Evolutionary conservation across 2,113 vertebrate species (phyloP), one percentile per base, ranked within the genome.

Genomic region (Camelus dromedarius): DNA sequence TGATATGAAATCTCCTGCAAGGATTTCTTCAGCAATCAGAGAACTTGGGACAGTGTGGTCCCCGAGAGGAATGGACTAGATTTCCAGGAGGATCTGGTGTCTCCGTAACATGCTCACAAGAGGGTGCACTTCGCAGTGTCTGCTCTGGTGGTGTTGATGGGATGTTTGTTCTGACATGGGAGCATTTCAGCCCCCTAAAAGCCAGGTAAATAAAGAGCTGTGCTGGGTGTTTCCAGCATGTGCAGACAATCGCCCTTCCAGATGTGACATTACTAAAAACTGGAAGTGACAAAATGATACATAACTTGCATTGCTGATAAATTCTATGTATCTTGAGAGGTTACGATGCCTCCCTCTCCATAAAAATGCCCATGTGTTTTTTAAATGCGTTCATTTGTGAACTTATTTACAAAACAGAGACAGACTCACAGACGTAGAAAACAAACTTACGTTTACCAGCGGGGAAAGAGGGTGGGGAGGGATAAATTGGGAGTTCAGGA

Each of bases 131-230:
- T 76, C 30, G 54, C 52, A 7, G 9, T 30, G 38, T 50, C 69
- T 64, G 50, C 42, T 69, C 42, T 6, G 6, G 28, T 3, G 1
- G 3, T 24, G 4, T 32, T 9, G 5, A 16, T 1, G 5, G 46
- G 18, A 42, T 19, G 4, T 28, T 50, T 50, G 50, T 10, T 50
- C 42, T 19, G 22, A 26, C 7, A 0, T 6, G 8, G 62, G 58
- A 82, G 5, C n/a, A 38, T 11, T 42, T 0, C 0, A 1, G 15
- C 2, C 35, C n/a, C 24, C 9, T 8, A 8, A 14, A 70, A 82
- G 22, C 5, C 84, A 93, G 82, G 8, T 18, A 24, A 58, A 28
- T 20, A 14, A 42, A 70, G 13, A 58, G 20, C 24, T 18, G 5
- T 8, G 1, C 3, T 6, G 0, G 5, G 8, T 28, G 2, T 54